phyloP scores from a whole-genome alignment of 1,140 invertebrate genomes.

The Sarcophaga peregrina region DNA sequence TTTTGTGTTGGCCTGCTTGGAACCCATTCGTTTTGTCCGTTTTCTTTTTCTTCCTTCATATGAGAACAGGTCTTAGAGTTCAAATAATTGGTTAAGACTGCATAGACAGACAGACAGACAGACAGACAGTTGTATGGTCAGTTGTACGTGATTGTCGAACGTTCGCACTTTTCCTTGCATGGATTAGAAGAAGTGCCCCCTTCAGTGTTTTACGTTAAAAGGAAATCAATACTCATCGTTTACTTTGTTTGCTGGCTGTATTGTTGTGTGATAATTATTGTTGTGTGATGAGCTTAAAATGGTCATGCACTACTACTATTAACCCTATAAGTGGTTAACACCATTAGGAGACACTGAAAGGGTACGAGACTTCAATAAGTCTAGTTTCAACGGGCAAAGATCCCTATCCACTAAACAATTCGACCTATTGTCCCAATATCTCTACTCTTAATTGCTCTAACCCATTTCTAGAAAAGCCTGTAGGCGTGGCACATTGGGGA shows the following conservation, averaged over 20 bases:
- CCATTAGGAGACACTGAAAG: no score
- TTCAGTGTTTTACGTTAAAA: not conserved
- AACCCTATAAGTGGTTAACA: not conserved
- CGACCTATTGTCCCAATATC: no score
- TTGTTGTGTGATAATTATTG: not conserved
- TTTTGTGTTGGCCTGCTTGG: not conserved
- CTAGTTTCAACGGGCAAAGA: no score
- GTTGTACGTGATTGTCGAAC: no score
- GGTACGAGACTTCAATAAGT: no score
- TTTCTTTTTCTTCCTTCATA: no score
- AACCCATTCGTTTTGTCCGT: no score
- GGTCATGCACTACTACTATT: not conserved
- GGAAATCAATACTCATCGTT: slow-evolving; percentile 5
- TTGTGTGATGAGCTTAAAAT: not conserved
- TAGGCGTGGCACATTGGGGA: no score
- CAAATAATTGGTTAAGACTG: not conserved
- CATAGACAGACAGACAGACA: not conserved
- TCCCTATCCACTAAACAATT: no score
- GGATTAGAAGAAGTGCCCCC: not conserved
- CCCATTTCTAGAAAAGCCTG: no score
- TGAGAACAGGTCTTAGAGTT: not conserved
- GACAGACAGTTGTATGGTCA: not conserved
- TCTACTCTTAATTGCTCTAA: no score
- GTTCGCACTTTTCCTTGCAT: no score
- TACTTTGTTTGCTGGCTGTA: not conserved